Evolutionary conservation across 1,140 invertebrate species (phyloP), one percentile per base, ranked within the genome.

Genomic region (Neodiprion pinetum): DNA sequence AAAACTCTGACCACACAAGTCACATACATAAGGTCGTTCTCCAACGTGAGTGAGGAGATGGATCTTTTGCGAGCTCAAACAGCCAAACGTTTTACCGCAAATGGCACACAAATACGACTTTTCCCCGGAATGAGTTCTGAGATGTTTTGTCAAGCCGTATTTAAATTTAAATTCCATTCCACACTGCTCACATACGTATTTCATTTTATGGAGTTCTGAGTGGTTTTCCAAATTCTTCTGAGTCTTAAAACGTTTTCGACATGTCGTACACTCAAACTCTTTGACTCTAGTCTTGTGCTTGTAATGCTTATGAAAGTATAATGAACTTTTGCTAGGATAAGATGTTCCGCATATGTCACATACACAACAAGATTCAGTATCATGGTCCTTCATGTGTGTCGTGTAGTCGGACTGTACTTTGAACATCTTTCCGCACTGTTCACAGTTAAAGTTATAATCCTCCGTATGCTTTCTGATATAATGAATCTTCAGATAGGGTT

Each of bases 71-170:
- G 82, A 87, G 78, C 86, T 88, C 7, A 86, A 80, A 72, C 86
- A 86, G 0, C 85, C 88, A 77, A 93, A 94, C 0, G 88, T 88
- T 80, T 91, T 92, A 7, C 90, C 90, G 76, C 92, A 93, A 9
- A 89, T 80, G 3, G 88, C 84, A 79, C 92, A 93, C 3, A 91
- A 79, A 80, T 92, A 94, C 0, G 93, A 92, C 77, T 93, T 92
- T 78, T 93, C 92, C 73, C 90, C 90, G 0, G 92, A 92, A 77
- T 95, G 94, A 1, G 90, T 91, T 40, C 90, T 86, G 79, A 90
- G 86, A 75, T 93, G 91, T 0, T 90, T 90, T 66, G 88, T 90
- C 12, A 94, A 86, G 11, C 93, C 90, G 74, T 93, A 92, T 67
- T 91, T 90, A 79, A 91, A 91, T 2, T 90, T 90, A 74, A 92